Evolutionary conservation across 2,888 invertebrate genomes (phyloP).

Genomic region (Microctonus brassicae): DNA sequence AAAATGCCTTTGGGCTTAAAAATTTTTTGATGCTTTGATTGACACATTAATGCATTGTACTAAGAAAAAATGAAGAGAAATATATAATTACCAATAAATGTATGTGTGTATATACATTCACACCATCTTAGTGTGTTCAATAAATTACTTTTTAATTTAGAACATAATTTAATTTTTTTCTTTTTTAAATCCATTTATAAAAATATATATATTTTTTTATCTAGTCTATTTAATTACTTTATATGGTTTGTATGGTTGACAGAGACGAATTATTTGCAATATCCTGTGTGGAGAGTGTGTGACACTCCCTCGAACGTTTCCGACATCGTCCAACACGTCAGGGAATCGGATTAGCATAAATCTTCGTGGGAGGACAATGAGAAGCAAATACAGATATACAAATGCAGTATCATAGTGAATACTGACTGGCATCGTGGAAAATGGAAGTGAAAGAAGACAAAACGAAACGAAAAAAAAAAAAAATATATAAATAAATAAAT

Average conservation of each 20-base stretch:
- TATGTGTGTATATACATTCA: not conserved
- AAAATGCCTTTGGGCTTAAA: not conserved
- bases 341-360: constrained; percentile 59
- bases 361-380: constrained; percentile 62
- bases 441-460: not conserved
- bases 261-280: constrained; percentile 51
- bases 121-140: not conserved
- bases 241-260: constrained; percentile 8
- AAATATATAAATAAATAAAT: constrained; percentile 5
- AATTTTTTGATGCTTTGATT: not conserved
- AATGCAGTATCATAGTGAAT: constrained; percentile 23
- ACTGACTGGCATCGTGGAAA: constrained; percentile 13
- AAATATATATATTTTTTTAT: not conserved
- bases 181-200: not conserved
- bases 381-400: constrained; percentile 43
- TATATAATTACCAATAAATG: not conserved
- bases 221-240: not conserved
- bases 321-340: constrained; percentile 47
- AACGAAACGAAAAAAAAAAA: constrained; percentile 9
- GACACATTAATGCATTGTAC: not conserved
- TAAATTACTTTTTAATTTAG: not conserved
- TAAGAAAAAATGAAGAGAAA: not conserved
- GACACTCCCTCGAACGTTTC: constrained; percentile 51
- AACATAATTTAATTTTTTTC: not conserved
- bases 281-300: constrained; percentile 35